phyloP scores from a whole-genome alignment of 2,888 invertebrate species.

The Tupiocoris notatus region DNA sequence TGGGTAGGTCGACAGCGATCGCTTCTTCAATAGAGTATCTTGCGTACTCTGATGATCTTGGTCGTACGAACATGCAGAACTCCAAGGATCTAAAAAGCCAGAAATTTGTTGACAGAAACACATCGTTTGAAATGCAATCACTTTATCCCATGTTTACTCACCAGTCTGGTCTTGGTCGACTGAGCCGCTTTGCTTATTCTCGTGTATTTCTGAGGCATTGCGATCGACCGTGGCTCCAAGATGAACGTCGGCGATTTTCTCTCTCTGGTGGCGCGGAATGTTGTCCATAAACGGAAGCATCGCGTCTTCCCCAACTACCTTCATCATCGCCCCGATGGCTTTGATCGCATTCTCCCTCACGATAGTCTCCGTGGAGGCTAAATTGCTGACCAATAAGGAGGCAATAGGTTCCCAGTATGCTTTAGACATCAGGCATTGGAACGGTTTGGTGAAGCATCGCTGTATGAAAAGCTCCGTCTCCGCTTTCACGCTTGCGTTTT shows the following conservation, averaged over 20 bases:
- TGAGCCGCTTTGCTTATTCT: too few species aligned
- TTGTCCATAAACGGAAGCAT: background rate
- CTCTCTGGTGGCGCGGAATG: background rate
- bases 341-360: slow-evolving; percentile 14
- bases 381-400: background rate
- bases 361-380: background rate
- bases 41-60: too few species aligned
- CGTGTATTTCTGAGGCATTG: too few species aligned
- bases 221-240: too few species aligned
- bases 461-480: slow-evolving; percentile 17
- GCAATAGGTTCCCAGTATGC: slow-evolving; percentile 1
- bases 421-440: background rate
- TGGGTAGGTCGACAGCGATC: too few species aligned
- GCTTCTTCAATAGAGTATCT: too few species aligned
- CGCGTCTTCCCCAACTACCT: background rate
- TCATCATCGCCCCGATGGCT: slow-evolving; percentile 15
- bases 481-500: slow-evolving; percentile 12
- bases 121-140: too few species aligned
- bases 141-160: too few species aligned
- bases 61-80: too few species aligned
- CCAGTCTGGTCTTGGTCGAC: too few species aligned
- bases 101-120: too few species aligned
- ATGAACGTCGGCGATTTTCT: background rate
- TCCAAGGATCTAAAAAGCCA: too few species aligned
- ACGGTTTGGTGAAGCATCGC: slow-evolving; percentile 2